Evolutionary conservation across 1,140 invertebrate species (phyloP).

Genomic region (Caenorhabditis remanei): DNA sequence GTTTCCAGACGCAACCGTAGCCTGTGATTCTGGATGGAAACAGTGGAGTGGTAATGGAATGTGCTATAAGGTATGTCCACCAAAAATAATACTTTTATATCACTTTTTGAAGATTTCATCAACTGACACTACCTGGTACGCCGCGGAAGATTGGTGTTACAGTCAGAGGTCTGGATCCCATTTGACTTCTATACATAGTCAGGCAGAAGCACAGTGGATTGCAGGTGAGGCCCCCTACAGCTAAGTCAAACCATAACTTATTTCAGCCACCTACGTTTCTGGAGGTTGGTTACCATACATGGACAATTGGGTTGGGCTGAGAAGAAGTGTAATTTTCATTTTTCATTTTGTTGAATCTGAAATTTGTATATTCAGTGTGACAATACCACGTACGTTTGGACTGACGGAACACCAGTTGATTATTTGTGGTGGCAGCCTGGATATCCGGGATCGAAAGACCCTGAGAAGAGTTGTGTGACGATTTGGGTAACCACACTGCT

Average conservation of each 20-base stretch:
- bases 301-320: conserved; percentile 18
- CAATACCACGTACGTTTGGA: conserved; percentile 4
- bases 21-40: conserved; percentile 26
- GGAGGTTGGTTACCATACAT: conserved; percentile 14
- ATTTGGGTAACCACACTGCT: conserved; percentile 1
- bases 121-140: conserved; percentile 13
- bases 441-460: conserved; percentile 8
- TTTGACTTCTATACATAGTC: conserved; percentile 13
- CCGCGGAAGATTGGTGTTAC: conserved; percentile 29
- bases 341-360: background rate
- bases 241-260: too few relatives aligned
- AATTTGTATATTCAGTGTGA: background rate
- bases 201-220: conserved; percentile 31
- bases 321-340: conserved; percentile 4
- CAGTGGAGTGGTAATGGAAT: conserved; percentile 12
- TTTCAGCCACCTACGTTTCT: conserved; percentile 2
- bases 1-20: background rate
- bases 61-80: background rate
- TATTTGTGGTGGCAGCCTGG: conserved; percentile 32
- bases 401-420: conserved; percentile 28
- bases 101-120: background rate
- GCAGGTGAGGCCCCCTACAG: background rate
- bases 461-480: conserved; percentile 18
- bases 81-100: background rate
- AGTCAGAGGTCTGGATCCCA: conserved; percentile 23